phyloP scores from a whole-genome alignment of 2,888 invertebrate species.

The Chironomus tentans region DNA sequence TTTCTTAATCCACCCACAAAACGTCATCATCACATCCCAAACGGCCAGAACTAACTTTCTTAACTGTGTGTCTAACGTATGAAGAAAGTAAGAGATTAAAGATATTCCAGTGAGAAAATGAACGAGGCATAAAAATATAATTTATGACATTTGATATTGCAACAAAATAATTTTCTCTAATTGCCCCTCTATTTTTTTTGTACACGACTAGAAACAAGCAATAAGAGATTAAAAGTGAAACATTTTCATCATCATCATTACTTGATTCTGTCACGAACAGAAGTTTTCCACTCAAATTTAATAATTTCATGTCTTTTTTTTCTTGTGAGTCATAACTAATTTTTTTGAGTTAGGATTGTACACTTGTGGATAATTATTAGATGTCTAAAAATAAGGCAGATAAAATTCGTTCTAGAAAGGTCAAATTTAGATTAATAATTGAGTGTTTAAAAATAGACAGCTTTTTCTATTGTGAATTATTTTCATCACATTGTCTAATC shows the following conservation, averaged over 20 bases:
- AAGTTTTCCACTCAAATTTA: background rate
- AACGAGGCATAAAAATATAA: conserved; percentile 6
- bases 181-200: background rate
- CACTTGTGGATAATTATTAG: too few species aligned
- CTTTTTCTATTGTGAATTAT: too few species aligned
- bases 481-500: too few species aligned
- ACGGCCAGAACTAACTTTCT: background rate
- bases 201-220: background rate
- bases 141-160: conserved; percentile 18
- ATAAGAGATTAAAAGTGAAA: background rate
- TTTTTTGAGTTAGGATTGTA: too few species aligned
- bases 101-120: background rate
- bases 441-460: too few species aligned
- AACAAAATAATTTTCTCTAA: conserved; percentile 20
- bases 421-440: too few species aligned
- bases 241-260: conserved; percentile 14
- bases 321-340: too few species aligned
- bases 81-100: background rate
- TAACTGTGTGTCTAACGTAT: too few species aligned
- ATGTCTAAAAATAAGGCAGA: too few species aligned
- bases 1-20: conserved; percentile 17
- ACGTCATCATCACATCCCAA: background rate
- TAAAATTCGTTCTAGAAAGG: too few species aligned
- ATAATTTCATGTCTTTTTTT: too few species aligned
- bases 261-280: background rate